A percentile compares a stretch with the other conserved stretches of the same genome.
Conservation (phyloP, 2,797 vertebrate genomes). For the Numenius phaeopus region DNA sequence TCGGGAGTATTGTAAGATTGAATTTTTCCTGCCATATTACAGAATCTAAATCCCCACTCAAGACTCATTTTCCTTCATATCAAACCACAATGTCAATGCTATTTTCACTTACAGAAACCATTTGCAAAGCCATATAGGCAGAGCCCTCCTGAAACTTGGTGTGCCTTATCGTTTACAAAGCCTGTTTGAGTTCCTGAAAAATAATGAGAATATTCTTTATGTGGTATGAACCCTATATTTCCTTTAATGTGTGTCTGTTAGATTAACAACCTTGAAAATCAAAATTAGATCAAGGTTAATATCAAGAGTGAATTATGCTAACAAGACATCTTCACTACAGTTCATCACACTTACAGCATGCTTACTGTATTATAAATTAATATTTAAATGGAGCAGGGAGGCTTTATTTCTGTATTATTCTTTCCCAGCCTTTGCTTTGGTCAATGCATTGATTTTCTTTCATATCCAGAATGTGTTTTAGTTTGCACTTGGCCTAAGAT, state of each 20-base stretch:
- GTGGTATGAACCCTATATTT: background rate
- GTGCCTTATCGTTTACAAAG: background rate
- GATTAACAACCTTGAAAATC: background rate
- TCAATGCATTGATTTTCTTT: background rate
- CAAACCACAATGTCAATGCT: background rate
- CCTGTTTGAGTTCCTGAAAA: background rate
- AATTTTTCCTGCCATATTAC: background rate
- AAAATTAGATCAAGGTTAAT: background rate
- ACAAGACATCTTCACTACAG: background rate
- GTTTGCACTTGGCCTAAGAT: background rate
- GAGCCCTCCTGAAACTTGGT: background rate
- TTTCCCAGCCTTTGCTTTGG: background rate
- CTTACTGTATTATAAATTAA: background rate
- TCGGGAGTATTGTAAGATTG: background rate
- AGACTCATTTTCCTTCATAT: background rate
- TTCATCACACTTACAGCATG: background rate
- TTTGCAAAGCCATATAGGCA: accelerated
- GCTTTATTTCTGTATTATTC: background rate
- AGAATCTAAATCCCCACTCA: background rate
- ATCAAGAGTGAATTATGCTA: background rate
- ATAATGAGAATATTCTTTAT: background rate
- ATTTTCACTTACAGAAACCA: background rate
- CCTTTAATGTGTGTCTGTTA: background rate
- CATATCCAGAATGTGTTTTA: background rate
- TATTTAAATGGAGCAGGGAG: background rate